Base-by-base conservation (phyloP, 2,888 invertebrate genomes). In the Leptura quadrifasciata region DNA sequence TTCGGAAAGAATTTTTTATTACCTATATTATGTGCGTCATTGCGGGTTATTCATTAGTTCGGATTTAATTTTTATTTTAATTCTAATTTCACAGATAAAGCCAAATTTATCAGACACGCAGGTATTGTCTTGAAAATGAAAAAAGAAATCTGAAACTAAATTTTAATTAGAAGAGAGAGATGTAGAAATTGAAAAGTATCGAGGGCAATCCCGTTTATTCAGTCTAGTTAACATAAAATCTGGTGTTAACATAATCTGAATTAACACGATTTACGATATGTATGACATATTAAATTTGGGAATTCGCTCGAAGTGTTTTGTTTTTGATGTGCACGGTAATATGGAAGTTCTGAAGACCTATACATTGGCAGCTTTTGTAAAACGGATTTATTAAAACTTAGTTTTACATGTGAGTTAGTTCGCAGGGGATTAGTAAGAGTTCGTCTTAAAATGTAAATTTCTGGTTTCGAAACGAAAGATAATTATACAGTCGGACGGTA, bases 371-470 rank as follows among this genome's bases (percentile, higher is more conserved):
- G 70, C 70, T 71, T 71, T 55, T 27, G 71, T 61, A 55, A 70
- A 72, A 72, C 63, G 54, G 74, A 61, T 79, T 72, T 77, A 75
- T 77, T 79, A 74, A 79, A 77, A 77, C 74, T 75, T 76, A 80
- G 81, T 82, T 80, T 81, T 82, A 84, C 82, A 84, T 85, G 83
- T 84, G 85, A 85, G 81, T 77, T 80, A 75, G 83, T 84, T 85
- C 84, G 76, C 83, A 84, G 81, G 82, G 86, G 86, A 86, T 86
- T 86, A 86, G 85, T 81, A 83, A 82, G 83, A 84, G 83, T 86
- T 85, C 84, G 83, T 86, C 87, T 86, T 87, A 86, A 87, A 88
- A 88, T 88, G 88, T 83, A 88, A 88, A 88, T 88, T 87, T 84
- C 85, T 85, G 86, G 85, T 85, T 86, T 82, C 83, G 82, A 82